phyloP scores from a whole-genome alignment of 2,797 vertebrate species.

The Sebastes kiyomatsui region DNA sequence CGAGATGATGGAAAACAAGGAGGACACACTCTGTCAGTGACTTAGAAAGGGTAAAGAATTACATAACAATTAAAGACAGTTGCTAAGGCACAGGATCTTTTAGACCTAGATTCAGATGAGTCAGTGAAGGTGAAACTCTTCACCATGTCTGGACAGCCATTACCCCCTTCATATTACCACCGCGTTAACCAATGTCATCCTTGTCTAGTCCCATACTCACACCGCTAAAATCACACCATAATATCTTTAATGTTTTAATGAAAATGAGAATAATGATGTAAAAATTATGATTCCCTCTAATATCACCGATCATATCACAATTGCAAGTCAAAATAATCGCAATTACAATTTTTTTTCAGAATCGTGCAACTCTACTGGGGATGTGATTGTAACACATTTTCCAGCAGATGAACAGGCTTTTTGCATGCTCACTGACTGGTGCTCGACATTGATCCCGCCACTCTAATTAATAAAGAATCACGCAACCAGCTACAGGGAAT shows the following conservation, averaged over 20 bases:
- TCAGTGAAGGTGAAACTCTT: background rate
- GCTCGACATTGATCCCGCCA: constrained; percentile 42
- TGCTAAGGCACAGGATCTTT: background rate
- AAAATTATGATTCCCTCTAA: too few species aligned
- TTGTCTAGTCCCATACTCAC: background rate
- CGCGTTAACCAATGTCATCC: background rate
- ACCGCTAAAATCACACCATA: too few species aligned
- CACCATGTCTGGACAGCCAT: background rate
- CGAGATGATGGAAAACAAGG: constrained; percentile 8
- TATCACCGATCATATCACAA: too few species aligned
- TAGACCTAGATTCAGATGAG: constrained; percentile 17
- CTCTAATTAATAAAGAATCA: constrained; percentile 52
- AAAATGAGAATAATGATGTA: too few species aligned
- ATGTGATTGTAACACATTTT: background rate
- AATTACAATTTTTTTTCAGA: too few species aligned
- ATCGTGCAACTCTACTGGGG: background rate
- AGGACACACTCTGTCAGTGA: background rate
- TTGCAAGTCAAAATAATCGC: too few species aligned
- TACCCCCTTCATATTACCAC: background rate
- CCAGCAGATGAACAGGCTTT: constrained; percentile 18
- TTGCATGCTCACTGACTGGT: background rate
- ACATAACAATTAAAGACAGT: background rate
- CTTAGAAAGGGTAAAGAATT: background rate
- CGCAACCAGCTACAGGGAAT: constrained; percentile 36
- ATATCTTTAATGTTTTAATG: too few species aligned